A percentile compares a stretch with the other conserved stretches of the same genome.
Conservation (phyloP, 2,797 vertebrate species). For the Tadarida brasiliensis region DNA sequence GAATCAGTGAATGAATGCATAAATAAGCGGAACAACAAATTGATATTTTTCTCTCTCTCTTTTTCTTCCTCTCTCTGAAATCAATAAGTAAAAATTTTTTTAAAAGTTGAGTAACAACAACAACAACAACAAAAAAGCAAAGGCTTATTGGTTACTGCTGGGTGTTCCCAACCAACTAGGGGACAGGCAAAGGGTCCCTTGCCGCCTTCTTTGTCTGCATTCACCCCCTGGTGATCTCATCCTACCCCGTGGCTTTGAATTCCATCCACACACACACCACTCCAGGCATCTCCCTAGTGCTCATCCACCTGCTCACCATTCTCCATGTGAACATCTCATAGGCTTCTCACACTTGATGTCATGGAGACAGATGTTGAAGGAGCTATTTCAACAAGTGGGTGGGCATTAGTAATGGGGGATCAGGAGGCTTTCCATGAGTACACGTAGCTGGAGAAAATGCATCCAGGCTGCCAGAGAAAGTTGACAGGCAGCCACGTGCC, state of each 20-base stretch:
- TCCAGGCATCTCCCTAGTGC: rapidly evolving
- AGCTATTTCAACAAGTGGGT: not conserved
- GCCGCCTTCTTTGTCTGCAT: not conserved
- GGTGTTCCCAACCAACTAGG: not conserved
- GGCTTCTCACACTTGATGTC: not conserved
- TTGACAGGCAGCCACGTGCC: rapidly evolving
- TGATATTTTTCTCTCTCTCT: not conserved
- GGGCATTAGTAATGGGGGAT: not conserved
- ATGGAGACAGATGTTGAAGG: rapidly evolving
- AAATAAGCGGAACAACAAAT: not conserved
- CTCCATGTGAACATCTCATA: rapidly evolving
- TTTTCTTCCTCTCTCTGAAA: not conserved
- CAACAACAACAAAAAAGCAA: not conserved
- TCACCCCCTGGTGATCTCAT: not conserved
- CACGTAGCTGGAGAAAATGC: not conserved
- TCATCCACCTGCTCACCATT: not conserved
- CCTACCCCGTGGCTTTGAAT: not conserved
- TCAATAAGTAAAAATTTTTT: not conserved
- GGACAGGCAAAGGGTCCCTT: not conserved
- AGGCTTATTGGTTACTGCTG: not conserved
- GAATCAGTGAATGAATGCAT: not conserved
- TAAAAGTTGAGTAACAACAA: not conserved
- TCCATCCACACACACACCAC: rapidly evolving
- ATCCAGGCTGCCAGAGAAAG: not conserved
- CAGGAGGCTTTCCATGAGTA: not conserved